These are phyloP conservation scores for Lepidocyrtoides sp. DNA, from an alignment of 2,888 invertebrate genomes.

Conservation along the genomic window DNA sequence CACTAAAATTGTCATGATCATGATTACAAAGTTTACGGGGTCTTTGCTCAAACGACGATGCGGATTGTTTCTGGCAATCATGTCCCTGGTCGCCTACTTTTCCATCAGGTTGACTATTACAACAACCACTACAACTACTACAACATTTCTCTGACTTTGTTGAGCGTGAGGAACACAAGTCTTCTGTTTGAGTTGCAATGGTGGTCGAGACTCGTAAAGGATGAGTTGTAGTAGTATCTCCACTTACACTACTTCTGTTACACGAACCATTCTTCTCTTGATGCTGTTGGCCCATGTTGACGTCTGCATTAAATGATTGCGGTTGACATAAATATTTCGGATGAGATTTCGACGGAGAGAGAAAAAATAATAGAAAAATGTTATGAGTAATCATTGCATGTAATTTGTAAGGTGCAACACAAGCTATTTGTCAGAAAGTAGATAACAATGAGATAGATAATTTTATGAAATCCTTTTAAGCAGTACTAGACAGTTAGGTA, in stretches of 20 bases:
- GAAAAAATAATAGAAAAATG: slow-evolving; percentile 30
- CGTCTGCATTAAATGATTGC: slow-evolving; percentile 23
- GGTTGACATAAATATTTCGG: slow-evolving; percentile 19
- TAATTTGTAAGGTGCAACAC: slow-evolving; percentile 2
- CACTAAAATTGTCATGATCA: slow-evolving; percentile 56
- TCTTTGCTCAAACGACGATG: slow-evolving; percentile 39
- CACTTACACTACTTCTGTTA: slow-evolving; percentile 33
- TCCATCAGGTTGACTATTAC: slow-evolving; percentile 17
- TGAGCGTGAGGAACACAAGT: slow-evolving; percentile 58
- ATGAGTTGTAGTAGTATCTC: slow-evolving; percentile 1
- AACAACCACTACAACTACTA: slow-evolving; percentile 29
- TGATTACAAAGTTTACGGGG: slow-evolving; percentile 70
- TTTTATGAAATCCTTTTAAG: slow-evolving; percentile 37
- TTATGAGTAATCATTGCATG: slow-evolving; percentile 42
- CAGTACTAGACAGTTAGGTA: slow-evolving; percentile 6
- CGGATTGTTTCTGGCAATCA: slow-evolving; percentile 26
- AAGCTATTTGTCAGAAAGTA: slow-evolving; percentile 35
- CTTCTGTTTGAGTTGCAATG: slow-evolving; percentile 70
- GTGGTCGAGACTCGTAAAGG: slow-evolving; percentile 43
- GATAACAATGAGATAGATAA: not conserved
- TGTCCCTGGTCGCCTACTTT: slow-evolving; percentile 7
- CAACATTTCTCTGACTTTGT: slow-evolving; percentile 54
- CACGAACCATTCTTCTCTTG: slow-evolving; percentile 49
- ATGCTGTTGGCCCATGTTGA: slow-evolving; percentile 34
- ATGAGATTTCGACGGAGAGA: not conserved